These are phyloP conservation scores for Idaea straminata DNA, from an alignment of 2,888 invertebrate species.

Conservation along the genomic window DNA sequence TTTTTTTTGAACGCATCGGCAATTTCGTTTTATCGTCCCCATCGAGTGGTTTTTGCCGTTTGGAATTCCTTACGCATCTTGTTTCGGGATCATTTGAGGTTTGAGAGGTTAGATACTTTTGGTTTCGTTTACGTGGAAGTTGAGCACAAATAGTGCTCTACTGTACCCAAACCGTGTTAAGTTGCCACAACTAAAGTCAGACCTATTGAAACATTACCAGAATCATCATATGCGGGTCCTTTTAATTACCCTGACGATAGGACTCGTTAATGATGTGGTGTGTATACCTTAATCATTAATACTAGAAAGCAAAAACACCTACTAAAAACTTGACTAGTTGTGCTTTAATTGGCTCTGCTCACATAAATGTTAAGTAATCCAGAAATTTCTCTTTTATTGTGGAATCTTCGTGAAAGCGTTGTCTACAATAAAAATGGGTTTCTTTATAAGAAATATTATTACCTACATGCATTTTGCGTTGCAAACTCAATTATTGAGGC, in stretches of 20 bases:
- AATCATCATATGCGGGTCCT: not conserved
- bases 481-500: constrained; percentile 40
- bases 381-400: constrained; percentile 40
- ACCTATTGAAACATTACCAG: not conserved
- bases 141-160: not conserved
- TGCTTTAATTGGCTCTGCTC: constrained; percentile 14
- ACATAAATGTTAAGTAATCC: constrained; percentile 33
- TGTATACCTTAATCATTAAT: not conserved
- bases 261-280: not conserved
- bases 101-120: constrained; percentile 40
- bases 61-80: constrained; percentile 72
- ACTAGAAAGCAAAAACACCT: not conserved
- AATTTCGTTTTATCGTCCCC: constrained; percentile 77
- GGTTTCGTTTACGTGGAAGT: constrained; percentile 40
- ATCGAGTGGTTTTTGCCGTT: constrained; percentile 74
- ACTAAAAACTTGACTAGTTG: not conserved
- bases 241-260: not conserved
- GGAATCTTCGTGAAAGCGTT: constrained; percentile 38
- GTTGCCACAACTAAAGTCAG: not conserved
- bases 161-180: not conserved
- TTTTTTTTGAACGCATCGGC: constrained; percentile 75
- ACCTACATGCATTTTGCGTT: constrained; percentile 32
- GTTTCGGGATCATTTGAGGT: constrained; percentile 61
- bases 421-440: constrained; percentile 29
- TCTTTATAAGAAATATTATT: constrained; percentile 27